Conservation (phyloP, 2,888 invertebrate species). For the Ochropleura leucogaster region DNA sequence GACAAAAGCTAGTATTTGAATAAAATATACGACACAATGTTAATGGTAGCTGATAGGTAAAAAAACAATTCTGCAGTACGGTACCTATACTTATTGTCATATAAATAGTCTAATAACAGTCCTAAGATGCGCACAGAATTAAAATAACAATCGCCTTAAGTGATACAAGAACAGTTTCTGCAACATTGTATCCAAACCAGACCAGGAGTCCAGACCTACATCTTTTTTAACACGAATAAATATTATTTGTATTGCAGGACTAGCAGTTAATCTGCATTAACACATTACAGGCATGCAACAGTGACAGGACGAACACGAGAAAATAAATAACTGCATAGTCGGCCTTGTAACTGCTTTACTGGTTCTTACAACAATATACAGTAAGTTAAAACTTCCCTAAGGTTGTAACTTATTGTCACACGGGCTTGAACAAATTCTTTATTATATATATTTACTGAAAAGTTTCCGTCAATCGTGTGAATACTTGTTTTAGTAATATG, state of each 20-base stretch:
- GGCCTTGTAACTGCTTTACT: not conserved
- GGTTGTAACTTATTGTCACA: not conserved
- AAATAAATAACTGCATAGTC: slow-evolving; percentile 9
- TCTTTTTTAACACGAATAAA: slow-evolving; percentile 16
- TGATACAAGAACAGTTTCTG: slow-evolving; percentile 14
- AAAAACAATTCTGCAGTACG: not conserved
- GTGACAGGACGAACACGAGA: slow-evolving; percentile 4
- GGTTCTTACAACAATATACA: not conserved
- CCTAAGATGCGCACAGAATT: slow-evolving; percentile 1
- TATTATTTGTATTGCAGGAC: slow-evolving; percentile 7
- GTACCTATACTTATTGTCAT: not conserved
- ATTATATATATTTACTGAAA: no score
- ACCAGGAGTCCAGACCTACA: not conserved
- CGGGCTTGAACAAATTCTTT: not conserved
- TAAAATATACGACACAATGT: not conserved
- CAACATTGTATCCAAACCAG: slow-evolving; percentile 47
- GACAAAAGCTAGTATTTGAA: no score
- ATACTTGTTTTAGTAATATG: no score
- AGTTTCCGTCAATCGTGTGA: not conserved
- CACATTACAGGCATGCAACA: slow-evolving; percentile 48
- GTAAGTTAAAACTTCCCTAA: not conserved
- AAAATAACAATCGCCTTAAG: slow-evolving; percentile 28
- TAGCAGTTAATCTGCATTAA: slow-evolving; percentile 9
- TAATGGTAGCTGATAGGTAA: not conserved
- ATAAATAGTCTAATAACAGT: slow-evolving; percentile 6